Percentiles rank a stretch among this genome's conserved stretches.
These are phyloP conservation scores for Labeo calbasu DNA, from an alignment of 2,797 vertebrate species.

Conservation along the genomic window DNA sequence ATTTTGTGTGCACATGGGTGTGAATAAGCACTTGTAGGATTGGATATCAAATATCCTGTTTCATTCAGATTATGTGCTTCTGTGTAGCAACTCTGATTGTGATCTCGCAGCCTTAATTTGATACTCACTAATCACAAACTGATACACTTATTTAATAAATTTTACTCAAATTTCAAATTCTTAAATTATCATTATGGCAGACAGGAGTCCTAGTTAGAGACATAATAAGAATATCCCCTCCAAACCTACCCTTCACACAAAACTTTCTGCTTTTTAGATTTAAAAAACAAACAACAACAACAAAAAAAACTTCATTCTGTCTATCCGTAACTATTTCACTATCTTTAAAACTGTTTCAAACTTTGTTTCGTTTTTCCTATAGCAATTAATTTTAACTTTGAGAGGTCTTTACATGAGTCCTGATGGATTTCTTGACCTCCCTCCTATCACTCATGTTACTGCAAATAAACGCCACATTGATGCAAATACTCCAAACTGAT, in stretches of 20 bases:
- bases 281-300: too few relatives aligned
- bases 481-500: constrained; percentile 4
- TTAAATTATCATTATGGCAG: neutral
- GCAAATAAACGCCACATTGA: neutral
- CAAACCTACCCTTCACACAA: too few relatives aligned
- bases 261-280: too few relatives aligned
- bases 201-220: neutral
- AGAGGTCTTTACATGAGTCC: neutral
- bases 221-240: neutral
- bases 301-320: too few relatives aligned
- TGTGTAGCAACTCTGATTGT: constrained; percentile 1
- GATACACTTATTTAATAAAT: neutral
- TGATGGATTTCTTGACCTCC: neutral
- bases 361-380: neutral
- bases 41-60: neutral
- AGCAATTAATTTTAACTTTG: neutral
- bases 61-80: neutral
- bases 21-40: too few relatives aligned
- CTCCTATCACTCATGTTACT: neutral
- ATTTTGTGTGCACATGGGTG: too few relatives aligned
- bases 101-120: neutral
- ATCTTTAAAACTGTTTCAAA: too few relatives aligned
- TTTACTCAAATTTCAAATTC: neutral
- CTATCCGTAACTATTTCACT: too few relatives aligned
- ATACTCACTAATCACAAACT: neutral